Percentiles rank a stretch among this genome's conserved stretches.
Conservation (phyloP, 2,888 invertebrate genomes). For the Drosophila tripunctata region DNA sequence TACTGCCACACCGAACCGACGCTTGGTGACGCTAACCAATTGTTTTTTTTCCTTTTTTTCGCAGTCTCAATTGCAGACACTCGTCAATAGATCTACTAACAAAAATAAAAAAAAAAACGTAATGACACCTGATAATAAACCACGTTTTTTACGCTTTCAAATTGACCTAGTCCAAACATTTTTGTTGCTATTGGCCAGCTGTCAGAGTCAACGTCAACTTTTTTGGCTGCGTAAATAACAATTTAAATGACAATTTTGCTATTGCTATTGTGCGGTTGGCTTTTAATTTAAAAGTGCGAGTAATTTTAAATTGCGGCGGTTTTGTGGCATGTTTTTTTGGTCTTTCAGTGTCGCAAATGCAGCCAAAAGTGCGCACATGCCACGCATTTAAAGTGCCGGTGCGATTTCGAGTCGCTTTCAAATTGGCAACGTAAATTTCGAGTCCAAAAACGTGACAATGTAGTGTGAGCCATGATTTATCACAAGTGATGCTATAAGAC, state of each 20-base stretch:
- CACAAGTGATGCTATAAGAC: slow-evolving; percentile 6
- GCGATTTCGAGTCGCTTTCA: slow-evolving; percentile 26
- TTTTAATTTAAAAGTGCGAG: slow-evolving; percentile 65
- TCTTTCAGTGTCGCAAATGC: slow-evolving; percentile 66
- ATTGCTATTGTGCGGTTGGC: not conserved
- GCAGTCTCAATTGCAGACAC: slow-evolving; percentile 57
- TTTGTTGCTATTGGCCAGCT: slow-evolving; percentile 4
- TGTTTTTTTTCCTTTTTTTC: slow-evolving; percentile 4
- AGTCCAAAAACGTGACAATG: slow-evolving; percentile 67
- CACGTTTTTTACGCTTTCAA: slow-evolving; percentile 18
- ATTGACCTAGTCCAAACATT: slow-evolving; percentile 53
- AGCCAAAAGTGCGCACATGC: slow-evolving; percentile 64
- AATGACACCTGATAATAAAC: slow-evolving; percentile 60
- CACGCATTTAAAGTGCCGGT: slow-evolving; percentile 66
- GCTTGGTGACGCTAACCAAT: slow-evolving; percentile 55
- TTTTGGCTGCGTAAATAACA: slow-evolving; percentile 66
- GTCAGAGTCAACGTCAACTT: not conserved
- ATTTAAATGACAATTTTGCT: slow-evolving; percentile 65
- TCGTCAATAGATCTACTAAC: slow-evolving; percentile 32
- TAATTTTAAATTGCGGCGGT: slow-evolving; percentile 60
- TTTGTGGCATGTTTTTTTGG: slow-evolving; percentile 35
- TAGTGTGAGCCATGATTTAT: slow-evolving; percentile 12
- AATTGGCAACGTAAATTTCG: slow-evolving; percentile 52
- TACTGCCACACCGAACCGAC: slow-evolving; percentile 38
- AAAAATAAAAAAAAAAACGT: too few relatives aligned